Evolutionary conservation across 2,797 vertebrate species (phyloP), one percentile per base, ranked within the genome.

Genomic region (Fundulus diaphanus): DNA sequence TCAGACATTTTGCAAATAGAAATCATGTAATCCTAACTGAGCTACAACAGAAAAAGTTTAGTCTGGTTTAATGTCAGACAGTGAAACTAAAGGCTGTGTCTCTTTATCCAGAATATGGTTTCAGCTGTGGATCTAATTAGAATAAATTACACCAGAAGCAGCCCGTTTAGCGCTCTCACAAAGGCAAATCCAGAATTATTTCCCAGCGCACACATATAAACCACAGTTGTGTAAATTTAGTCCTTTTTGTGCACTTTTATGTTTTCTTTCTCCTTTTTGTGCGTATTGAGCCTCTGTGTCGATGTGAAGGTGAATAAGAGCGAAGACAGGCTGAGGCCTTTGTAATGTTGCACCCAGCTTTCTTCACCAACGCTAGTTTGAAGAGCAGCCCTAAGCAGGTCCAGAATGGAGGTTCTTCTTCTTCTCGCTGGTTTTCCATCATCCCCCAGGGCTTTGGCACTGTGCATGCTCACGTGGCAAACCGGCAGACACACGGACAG

Each of bases 211-310:
- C 85, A 86, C 35, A 65, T 91, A 77, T 86, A 87, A 88, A 91
- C 83, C 80, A 88, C 75, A 84, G 85, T 75, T 78, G 72, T 63
- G 82, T 42, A 80, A 84, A 75, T 78, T 74, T 35, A 65, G 85
- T 88, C 78, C 81, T 52, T 89, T 91, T 91, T 90, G 89, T 90
- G 89, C 89, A 85, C 51, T 81, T 85, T 79, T 15, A 44, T 81
- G 56, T 70, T 59, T 51, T 33, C 52, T 29, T 68, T 35, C 20
- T 72, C 13, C 46, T 56, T 46, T 46, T 69, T 90, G 87, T 91
- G 86, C 83, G 82, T 84, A 65, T 88, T 67, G 82, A 89, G 81
- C 81, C 78, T 89, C 81, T 84, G 83, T 89, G 84, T 84, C 2
- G 76, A 88, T 82, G 76, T 40, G 68, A 82, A 83, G 78, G 74